phyloP scores from a whole-genome alignment of 2,888 invertebrate species.

The Zelleria hepariella region DNA sequence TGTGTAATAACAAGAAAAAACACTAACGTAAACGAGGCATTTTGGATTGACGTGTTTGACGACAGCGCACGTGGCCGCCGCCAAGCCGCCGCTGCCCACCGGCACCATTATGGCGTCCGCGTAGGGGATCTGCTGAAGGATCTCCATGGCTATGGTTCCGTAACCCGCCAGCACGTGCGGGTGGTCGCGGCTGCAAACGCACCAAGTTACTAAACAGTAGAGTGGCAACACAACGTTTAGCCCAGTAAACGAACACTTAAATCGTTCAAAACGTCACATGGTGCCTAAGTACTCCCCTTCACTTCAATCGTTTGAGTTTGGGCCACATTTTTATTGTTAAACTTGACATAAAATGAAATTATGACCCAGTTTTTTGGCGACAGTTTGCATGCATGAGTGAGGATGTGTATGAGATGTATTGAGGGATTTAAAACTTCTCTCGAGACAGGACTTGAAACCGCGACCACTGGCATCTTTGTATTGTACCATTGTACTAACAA shows the following conservation, averaged over 20 bases:
- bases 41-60: conserved; percentile 86
- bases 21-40: conserved; percentile 87
- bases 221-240: too few species aligned
- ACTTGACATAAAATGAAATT: too few species aligned
- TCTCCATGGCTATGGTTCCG: conserved; percentile 92
- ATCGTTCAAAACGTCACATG: too few species aligned
- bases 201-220: not conserved
- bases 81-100: conserved; percentile 90
- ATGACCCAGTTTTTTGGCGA: too few species aligned
- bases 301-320: too few species aligned
- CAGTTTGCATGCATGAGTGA: too few species aligned
- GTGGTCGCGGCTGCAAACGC: conserved; percentile 85
- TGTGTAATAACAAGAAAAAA: not conserved
- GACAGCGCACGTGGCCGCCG: conserved; percentile 88
- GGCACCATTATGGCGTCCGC: conserved; percentile 92
- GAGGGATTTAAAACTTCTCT: too few species aligned
- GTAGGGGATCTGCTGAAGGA: conserved; percentile 86
- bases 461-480: not conserved
- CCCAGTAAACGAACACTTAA: too few species aligned
- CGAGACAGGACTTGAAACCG: too few species aligned
- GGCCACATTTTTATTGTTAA: too few species aligned
- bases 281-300: too few species aligned
- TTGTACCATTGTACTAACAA: not conserved
- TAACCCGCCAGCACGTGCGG: conserved; percentile 93
- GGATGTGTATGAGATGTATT: too few species aligned